These are phyloP conservation scores for Ormyrus rosae DNA, from an alignment of 2,888 invertebrate species.

Conservation along the genomic window DNA sequence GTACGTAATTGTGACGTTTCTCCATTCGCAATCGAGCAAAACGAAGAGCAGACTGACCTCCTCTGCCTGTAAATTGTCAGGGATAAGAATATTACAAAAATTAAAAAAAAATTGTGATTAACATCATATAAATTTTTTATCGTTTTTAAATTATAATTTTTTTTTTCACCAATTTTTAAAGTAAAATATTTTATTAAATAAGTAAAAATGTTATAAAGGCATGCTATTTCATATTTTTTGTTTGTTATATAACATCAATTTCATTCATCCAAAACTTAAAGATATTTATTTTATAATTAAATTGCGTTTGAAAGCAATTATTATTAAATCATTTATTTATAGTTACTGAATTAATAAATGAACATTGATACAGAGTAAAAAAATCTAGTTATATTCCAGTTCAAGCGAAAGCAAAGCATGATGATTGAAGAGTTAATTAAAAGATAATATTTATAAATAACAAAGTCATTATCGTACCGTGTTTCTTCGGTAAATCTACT, in stretches of 20 bases:
- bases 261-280: too few relatives aligned
- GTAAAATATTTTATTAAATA: background rate
- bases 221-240: too few relatives aligned
- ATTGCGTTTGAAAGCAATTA: background rate
- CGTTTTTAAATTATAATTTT: background rate
- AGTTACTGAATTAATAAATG: background rate
- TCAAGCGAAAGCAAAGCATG: conserved; percentile 34
- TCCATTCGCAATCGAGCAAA: conserved; percentile 99
- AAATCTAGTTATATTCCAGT: conserved; percentile 24
- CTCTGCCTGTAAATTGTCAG: conserved; percentile 81
- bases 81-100: conserved; percentile 27
- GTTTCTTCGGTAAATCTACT: conserved; percentile 99
- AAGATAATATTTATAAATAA: conserved; percentile 17
- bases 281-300: too few relatives aligned
- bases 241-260: too few relatives aligned
- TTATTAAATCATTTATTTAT: background rate
- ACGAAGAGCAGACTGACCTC: conserved; percentile 99
- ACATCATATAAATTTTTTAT: background rate
- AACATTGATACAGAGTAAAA: background rate
- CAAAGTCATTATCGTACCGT: conserved; percentile 80
- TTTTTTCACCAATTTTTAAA: background rate
- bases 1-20: conserved; percentile 99
- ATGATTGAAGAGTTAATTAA: background rate
- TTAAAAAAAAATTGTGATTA: conserved; percentile 6
- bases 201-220: too few relatives aligned